Percentiles rank a stretch among this genome's conserved stretches.
phyloP scores from a whole-genome alignment of 1,140 invertebrate species.

The Drosophila santomea region DNA sequence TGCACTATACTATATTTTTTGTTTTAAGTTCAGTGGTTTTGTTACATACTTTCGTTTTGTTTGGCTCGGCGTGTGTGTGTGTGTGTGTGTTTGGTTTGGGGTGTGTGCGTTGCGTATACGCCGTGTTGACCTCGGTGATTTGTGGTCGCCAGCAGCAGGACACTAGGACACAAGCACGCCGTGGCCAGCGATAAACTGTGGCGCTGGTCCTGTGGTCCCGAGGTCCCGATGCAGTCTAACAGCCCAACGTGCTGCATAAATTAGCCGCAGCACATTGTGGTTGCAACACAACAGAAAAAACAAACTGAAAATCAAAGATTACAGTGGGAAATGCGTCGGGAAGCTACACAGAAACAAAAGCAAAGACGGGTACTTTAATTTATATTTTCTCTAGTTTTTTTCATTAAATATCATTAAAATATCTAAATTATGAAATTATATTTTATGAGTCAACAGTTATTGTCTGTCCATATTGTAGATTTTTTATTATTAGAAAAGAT shows the following conservation, averaged over 20 bases:
- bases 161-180: conserved; percentile 61
- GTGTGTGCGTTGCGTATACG: conserved; percentile 65
- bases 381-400: neutral
- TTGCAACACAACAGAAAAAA: conserved; percentile 34
- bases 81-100: too few species aligned
- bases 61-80: conserved; percentile 20
- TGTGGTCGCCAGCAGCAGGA: conserved; percentile 65
- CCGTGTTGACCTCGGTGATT: conserved; percentile 79
- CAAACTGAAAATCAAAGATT: conserved; percentile 22
- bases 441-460: too few species aligned
- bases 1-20: conserved; percentile 22
- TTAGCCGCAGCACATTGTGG: conserved; percentile 76
- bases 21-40: conserved; percentile 53
- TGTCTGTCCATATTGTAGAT: too few species aligned
- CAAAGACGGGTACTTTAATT: neutral
- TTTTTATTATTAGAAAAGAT: neutral
- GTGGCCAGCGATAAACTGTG: conserved; percentile 70
- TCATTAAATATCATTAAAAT: too few species aligned
- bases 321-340: neutral
- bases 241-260: conserved; percentile 66
- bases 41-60: conserved; percentile 49
- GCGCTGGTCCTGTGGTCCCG: conserved; percentile 27
- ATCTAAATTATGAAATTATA: too few species aligned
- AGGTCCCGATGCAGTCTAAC: conserved; percentile 33
- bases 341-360: neutral